Percentiles rank a stretch among this genome's conserved stretches.
Evolutionary conservation across 2,113 vertebrate species (phyloP).

Genomic region (Cynoglossus semilaevis): DNA sequence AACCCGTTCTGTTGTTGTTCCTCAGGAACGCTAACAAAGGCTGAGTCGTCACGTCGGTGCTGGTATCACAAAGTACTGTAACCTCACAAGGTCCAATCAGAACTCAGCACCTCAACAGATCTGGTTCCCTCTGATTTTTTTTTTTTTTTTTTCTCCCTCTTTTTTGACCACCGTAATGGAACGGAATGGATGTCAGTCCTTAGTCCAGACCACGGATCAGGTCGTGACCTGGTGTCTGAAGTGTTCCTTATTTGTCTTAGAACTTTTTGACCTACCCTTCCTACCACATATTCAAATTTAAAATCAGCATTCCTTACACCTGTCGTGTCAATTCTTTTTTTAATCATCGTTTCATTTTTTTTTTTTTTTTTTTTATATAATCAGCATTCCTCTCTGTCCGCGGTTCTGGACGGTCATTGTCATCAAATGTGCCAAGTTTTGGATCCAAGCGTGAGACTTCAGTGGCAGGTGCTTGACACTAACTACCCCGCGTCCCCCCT

Average conservation of each 20-base stretch:
- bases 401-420: neutral
- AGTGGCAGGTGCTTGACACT: constrained; percentile 44
- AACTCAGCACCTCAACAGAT: constrained; percentile 23
- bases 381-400: constrained; percentile 12
- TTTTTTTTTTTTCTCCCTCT: constrained; percentile 5
- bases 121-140: no score
- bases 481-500: neutral
- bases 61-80: constrained; percentile 5
- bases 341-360: neutral
- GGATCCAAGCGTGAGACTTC: constrained; percentile 18
- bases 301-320: constrained; percentile 30
- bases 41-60: constrained; percentile 4
- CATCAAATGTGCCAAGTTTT: constrained; percentile 43
- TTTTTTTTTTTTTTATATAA: neutral
- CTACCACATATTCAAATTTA: no score
- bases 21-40: neutral
- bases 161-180: no score
- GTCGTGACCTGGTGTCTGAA: neutral
- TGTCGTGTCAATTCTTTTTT: constrained; percentile 6
- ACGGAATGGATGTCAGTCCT: no score
- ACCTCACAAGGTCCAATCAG: constrained; percentile 6
- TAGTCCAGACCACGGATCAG: constrained; percentile 34
- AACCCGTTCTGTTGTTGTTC: no score
- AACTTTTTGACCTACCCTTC: no score
- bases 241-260: no score